Evolutionary conservation across 2,113 vertebrate genomes (phyloP), one percentile per base, ranked within the genome.

Genomic region (Hymenochirus boettgeri): DNA sequence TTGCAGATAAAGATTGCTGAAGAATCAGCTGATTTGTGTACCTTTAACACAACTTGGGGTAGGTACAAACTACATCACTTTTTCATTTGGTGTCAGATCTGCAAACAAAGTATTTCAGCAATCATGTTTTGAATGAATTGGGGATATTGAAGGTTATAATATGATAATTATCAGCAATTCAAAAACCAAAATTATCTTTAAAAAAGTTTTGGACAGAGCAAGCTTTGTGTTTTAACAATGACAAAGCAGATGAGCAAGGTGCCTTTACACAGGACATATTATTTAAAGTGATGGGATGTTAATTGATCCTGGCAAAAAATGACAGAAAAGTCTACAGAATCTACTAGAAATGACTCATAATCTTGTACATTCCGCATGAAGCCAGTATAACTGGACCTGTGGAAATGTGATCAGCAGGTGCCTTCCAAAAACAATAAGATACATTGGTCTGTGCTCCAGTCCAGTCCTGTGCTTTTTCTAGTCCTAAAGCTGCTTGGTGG

Each of bases 11-110:
- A n/a, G n/a, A n/a, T n/a, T n/a, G n/a, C n/a, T n/a, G n/a, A n/a
- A n/a, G n/a, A n/a, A n/a, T n/a, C n/a, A n/a, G n/a, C n/a, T 64
- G 65, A 72, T 42, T 25, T 70, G 17, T 0, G 0, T 23, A 69
- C 69, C 70, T 79, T 79, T 52, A 84, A 71, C 46, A 79, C n/a
- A n/a, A n/a, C 52, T 17, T 70, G 58, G 52, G 80, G 61, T 13
- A 12, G 45, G 52, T 79, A 2, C 51, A 29, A 70, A 53, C 64
- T 54, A 63, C 61, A 47, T 3, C 57, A 47, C 37, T n/a, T 65
- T 53, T 37, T 69, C 24, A 62, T 65, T 70, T 54, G 55, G 73
- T 33, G 74, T 61, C 13, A 78, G 69, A 56, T 55, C 71, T 25
- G 48, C 71, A 21, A 50, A n/a, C n/a, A n/a, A n/a, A n/a, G 21